Evolutionary conservation across 30 jellyfish, hydroid and myxozoan genomes (phyloP), one percentile per base, ranked within the genome.

Genomic region (Morbakka virulenta): DNA sequence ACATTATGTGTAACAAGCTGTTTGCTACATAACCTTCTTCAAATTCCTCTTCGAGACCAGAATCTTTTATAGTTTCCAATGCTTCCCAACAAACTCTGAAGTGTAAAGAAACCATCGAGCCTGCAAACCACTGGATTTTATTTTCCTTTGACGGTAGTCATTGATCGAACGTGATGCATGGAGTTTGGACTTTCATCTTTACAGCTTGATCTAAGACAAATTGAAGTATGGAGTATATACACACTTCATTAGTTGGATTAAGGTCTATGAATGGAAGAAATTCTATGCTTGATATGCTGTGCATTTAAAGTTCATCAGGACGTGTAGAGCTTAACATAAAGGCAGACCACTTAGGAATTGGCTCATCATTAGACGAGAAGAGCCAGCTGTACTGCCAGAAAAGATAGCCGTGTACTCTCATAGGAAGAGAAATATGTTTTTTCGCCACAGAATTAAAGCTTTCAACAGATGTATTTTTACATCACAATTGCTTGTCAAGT

Each of bases 341-440:
- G 25, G 82, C n/a, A n/a, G n/a, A n/a, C n/a, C 94, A 82, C 76
- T 62, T 82, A 12, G 94, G 82, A n/a, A n/a, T n/a, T n/a, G n/a
- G n/a, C n/a, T n/a, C n/a, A n/a, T n/a, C n/a, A n/a, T n/a, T n/a
- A n/a, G n/a, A n/a, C n/a, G n/a, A n/a, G n/a, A n/a, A n/a, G n/a
- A n/a, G n/a, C n/a, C n/a, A n/a, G n/a, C n/a, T n/a, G n/a, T n/a
- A n/a, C n/a, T n/a, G n/a, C n/a, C n/a, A n/a, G n/a, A n/a, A n/a
- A n/a, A n/a, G n/a, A n/a, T n/a, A n/a, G n/a, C n/a, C n/a, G n/a
- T n/a, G n/a, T n/a, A n/a, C n/a, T n/a, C n/a, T n/a, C n/a, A n/a
- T n/a, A n/a, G n/a, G n/a, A n/a, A n/a, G n/a, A n/a, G n/a, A n/a
- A n/a, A n/a, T n/a, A n/a, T n/a, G n/a, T n/a, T n/a, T n/a, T n/a